Evolutionary conservation across 2,113 vertebrate genomes (phyloP).

Genomic region (Bufo gargarizans): DNA sequence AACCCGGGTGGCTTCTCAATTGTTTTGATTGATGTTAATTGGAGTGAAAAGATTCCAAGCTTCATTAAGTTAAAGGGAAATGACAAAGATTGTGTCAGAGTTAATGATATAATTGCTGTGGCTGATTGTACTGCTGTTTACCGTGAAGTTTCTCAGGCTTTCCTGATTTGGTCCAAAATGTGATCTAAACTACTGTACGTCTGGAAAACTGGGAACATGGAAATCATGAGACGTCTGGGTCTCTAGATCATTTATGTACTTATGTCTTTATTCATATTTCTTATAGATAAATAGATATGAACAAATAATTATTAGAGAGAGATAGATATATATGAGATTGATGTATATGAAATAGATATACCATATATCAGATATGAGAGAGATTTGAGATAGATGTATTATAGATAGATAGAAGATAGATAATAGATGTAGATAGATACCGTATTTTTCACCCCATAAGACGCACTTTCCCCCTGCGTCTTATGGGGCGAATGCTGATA

Average conservation of each 20-base stretch:
- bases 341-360: not conserved
- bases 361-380: not conserved
- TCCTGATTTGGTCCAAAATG: not conserved
- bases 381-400: not conserved
- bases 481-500: too few relatives aligned
- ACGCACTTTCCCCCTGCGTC: too few relatives aligned
- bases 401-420: too few relatives aligned
- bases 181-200: not conserved
- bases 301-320: not conserved
- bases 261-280: not conserved
- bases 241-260: not conserved
- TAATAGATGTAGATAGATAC: too few relatives aligned
- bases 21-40: constrained; percentile 37
- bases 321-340: not conserved
- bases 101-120: constrained; percentile 23
- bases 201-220: too few relatives aligned
- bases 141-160: not conserved
- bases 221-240: too few relatives aligned
- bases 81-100: constrained; percentile 21
- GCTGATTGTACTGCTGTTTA: not conserved
- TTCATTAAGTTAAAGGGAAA: constrained; percentile 27
- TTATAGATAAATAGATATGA: not conserved
- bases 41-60: constrained; percentile 26
- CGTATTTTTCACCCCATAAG: too few relatives aligned
- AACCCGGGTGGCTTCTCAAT: not conserved